Base-by-base conservation (phyloP, 2,888 invertebrate genomes). In the Drosophila barbarae region DNA sequence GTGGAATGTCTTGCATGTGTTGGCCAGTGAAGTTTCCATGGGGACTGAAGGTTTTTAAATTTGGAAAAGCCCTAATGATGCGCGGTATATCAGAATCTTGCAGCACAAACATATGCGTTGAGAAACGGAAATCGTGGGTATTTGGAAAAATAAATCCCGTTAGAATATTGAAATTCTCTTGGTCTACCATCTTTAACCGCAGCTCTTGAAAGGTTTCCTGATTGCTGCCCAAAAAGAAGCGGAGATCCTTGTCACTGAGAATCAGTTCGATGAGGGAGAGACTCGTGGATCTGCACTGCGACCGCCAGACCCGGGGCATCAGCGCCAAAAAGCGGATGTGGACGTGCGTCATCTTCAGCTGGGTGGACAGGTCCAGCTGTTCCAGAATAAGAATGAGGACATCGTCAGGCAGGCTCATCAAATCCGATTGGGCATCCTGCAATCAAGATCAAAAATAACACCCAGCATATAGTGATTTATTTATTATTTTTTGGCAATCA, bases 71-170 rank as follows among this genome's bases (percentile, higher is more conserved):
- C 5, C n/a, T 21, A 0, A 64, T 39, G 2, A 81, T 59, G 28
- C 51, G 58, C 9, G 59, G 52, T 7, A 81, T 54, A n/a, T 65
- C 63, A 7, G 38, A 26, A 44, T 80, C 82, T 0, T n/a, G 23
- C 9, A 82, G 34, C 1, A 8, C 7, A 6, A 61, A 21, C 8
- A 56, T 36, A 6, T 32, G 1, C 10, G 63, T 64, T n/a, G 55
- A 36, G 38, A 84, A 79, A 0, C 80, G 80, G 26, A 81, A 79
- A 53, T 82, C 84, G 10, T 70, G 23, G 0, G 73, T 64, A 7
- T 67, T 53, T 0, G 82, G 77, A 49, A 21, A 81, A 2, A 46
- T 26, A 7, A 56, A 54, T 1, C 21, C 26, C 6, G 54, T 59
- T 1, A 81, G 50, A 0, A 71, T 35, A 0, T 57, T 15, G 23